Base-by-base conservation (phyloP, 64 coral and sea anemone species). In the Astreopora myriophthalma region DNA sequence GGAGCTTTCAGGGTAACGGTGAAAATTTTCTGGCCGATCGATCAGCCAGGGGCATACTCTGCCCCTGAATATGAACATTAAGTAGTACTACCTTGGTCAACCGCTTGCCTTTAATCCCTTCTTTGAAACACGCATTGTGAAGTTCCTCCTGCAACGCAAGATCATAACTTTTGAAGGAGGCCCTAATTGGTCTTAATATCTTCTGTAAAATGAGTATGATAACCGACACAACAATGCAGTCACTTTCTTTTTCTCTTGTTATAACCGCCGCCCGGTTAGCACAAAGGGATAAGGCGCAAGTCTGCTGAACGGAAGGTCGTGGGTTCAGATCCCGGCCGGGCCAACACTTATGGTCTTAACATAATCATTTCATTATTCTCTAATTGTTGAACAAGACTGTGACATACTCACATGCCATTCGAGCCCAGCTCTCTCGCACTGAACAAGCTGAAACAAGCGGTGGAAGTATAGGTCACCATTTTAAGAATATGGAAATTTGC, bases 321-420 rank as follows among this genome's bases (percentile, higher is more conserved):
- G n/a, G n/a, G n/a, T n/a, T n/a, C n/a, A n/a, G n/a, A n/a, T n/a
- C n/a, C n/a, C n/a, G n/a, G n/a, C n/a, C n/a, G n/a, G n/a, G n/a
- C n/a, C n/a, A n/a, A n/a, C n/a, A n/a, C n/a, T n/a, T n/a, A n/a
- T n/a, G n/a, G n/a, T n/a, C n/a, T n/a, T n/a, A n/a, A n/a, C n/a
- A n/a, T n/a, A n/a, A n/a, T n/a, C n/a, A n/a, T n/a, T n/a, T n/a
- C n/a, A n/a, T n/a, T n/a, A n/a, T n/a, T n/a, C n/a, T n/a, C n/a
- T n/a, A n/a, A n/a, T n/a, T n/a, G n/a, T n/a, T n/a, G n/a, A n/a
- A n/a, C n/a, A n/a, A n/a, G n/a, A n/a, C n/a, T n/a, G n/a, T n/a
- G n/a, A n/a, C n/a, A n/a, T n/a, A 90, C 96, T 93, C 84, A 99
- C 93, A 36, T 99, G 96, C 90, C 94, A 99, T 32, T 99, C 96